Evolutionary conservation across 1,140 invertebrate species (phyloP).

Genomic region (Drosophila elegans): DNA sequence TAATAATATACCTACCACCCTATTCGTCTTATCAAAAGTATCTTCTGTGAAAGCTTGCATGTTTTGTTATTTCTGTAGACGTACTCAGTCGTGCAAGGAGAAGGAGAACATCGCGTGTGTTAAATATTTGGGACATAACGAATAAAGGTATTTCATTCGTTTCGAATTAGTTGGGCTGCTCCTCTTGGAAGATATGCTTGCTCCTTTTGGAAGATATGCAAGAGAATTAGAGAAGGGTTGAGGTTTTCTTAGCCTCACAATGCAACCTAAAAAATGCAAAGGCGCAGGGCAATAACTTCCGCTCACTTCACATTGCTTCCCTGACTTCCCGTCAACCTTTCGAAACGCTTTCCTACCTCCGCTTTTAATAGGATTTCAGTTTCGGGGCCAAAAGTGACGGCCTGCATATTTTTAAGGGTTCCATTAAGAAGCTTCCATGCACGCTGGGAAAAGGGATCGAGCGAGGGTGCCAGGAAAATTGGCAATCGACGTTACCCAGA

Average conservation of each 20-base stretch:
- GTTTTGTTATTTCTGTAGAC: slow-evolving; percentile 14
- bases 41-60: slow-evolving; percentile 47
- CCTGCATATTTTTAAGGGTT: slow-evolving; percentile 40
- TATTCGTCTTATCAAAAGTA: slow-evolving; percentile 7
- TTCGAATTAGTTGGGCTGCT: background rate
- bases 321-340: background rate
- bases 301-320: background rate
- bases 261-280: background rate
- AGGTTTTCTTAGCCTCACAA: background rate
- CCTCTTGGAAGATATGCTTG: too few relatives aligned
- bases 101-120: slow-evolving; percentile 13
- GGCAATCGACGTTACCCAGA: slow-evolving; percentile 15
- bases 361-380: slow-evolving; percentile 9
- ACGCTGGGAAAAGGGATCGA: slow-evolving; percentile 22
- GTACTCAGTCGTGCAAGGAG: slow-evolving; percentile 3
- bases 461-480: slow-evolving; percentile 9
- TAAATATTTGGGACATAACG: slow-evolving; percentile 64
- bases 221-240: background rate
- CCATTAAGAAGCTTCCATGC: slow-evolving; percentile 13
- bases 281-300: slow-evolving; percentile 19
- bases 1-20: slow-evolving; percentile 14
- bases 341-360: background rate
- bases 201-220: too few relatives aligned
- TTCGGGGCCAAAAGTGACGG: slow-evolving; percentile 21
- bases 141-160: background rate